These are phyloP conservation scores for Drosophila lacertosa DNA, from an alignment of 1,140 invertebrate genomes.

Conservation along the genomic window DNA sequence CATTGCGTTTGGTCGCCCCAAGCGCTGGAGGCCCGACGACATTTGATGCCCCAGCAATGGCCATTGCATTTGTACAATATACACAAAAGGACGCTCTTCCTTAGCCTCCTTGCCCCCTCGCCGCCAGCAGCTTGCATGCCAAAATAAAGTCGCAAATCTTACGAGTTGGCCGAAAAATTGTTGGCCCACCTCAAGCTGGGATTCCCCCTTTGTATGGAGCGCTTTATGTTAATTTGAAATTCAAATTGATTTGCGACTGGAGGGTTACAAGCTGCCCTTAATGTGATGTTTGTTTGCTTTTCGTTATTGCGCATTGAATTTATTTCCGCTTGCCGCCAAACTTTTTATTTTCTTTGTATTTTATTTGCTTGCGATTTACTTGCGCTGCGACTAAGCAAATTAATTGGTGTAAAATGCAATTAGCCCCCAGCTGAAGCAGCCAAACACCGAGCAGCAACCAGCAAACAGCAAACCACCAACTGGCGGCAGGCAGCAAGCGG, in stretches of 20 bases:
- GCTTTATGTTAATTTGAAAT: slow-evolving; percentile 67
- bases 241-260: slow-evolving; percentile 64
- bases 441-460: neutral
- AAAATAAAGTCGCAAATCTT: slow-evolving; percentile 50
- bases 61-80: slow-evolving; percentile 50
- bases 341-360: slow-evolving; percentile 7
- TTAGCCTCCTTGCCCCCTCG: neutral
- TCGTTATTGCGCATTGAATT: slow-evolving; percentile 47
- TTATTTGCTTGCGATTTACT: slow-evolving; percentile 31
- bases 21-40: slow-evolving; percentile 37
- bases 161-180: slow-evolving; percentile 30
- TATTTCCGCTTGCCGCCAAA: slow-evolving; percentile 21
- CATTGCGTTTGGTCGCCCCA: neutral
- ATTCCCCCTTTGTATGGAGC: neutral
- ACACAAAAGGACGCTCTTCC: slow-evolving; percentile 25
- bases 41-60: slow-evolving; percentile 57
- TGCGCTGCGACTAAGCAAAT: slow-evolving; percentile 43
- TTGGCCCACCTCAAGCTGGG: slow-evolving; percentile 15
- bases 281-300: slow-evolving; percentile 55
- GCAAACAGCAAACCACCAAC: neutral
- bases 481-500: neutral
- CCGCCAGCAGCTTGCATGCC: neutral
- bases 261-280: slow-evolving; percentile 13
- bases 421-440: slow-evolving; percentile 31
- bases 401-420: slow-evolving; percentile 77